Evolutionary conservation across 2,888 invertebrate genomes (phyloP).

Genomic region (Netelia fuscicornis): DNA sequence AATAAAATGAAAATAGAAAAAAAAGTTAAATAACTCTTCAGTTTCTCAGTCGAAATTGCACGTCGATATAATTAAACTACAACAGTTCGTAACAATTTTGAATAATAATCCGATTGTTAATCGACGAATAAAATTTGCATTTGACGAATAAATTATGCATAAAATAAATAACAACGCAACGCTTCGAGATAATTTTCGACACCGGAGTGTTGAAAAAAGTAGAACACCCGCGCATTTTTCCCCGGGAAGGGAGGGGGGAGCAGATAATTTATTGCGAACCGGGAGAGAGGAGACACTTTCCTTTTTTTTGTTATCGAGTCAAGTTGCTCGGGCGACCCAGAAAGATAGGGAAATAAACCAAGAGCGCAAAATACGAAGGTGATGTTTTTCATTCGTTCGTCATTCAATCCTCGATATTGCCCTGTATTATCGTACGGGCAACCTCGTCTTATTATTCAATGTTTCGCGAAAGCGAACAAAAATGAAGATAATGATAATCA

Average conservation of each 20-base stretch:
- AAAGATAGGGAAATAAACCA: slow-evolving; percentile 54
- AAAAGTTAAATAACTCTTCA: not conserved
- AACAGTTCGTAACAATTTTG: too few species aligned
- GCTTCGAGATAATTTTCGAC: not conserved
- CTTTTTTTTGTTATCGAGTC: slow-evolving; percentile 42
- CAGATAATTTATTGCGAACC: slow-evolving; percentile 23
- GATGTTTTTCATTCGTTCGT: not conserved
- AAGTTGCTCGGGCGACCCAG: slow-evolving; percentile 35
- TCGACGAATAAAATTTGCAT: not conserved
- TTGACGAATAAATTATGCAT: not conserved
- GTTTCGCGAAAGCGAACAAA: not conserved
- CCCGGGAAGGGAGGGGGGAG: not conserved
- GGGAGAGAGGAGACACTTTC: not conserved
- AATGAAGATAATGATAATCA: too few species aligned
- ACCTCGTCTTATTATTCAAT: not conserved
- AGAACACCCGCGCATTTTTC: not conserved
- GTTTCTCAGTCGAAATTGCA: not conserved
- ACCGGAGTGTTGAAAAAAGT: not conserved
- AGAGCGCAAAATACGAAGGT: slow-evolving; percentile 23
- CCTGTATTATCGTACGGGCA: not conserved
- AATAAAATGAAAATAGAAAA: not conserved
- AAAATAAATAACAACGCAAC: not conserved
- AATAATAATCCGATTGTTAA: too few species aligned
- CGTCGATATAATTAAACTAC: too few species aligned
- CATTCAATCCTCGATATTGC: slow-evolving; percentile 15